Base-by-base conservation (phyloP, 1,140 invertebrate genomes). In the Bombus soroeensis region DNA sequence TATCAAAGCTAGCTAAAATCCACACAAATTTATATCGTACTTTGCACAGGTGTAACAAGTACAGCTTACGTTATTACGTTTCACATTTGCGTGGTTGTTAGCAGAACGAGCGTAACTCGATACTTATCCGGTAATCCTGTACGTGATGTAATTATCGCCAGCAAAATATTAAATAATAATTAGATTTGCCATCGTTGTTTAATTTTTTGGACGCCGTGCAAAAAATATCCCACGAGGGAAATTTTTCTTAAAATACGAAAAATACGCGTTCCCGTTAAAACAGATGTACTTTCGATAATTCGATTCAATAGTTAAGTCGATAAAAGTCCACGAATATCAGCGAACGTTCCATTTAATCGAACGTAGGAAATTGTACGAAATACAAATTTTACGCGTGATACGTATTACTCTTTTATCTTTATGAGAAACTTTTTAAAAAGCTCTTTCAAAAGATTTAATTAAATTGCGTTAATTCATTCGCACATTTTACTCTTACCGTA, bases 251-350 rank as follows among this genome's bases (percentile, higher is more conserved):
- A 71, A 71, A 15, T 34, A 18, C 0, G 1, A 10, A 68, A 68
- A 25, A 3, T 10, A 68, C 28, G 13, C 0, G n/a, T 32, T 6
- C 62, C 4, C 13, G n/a, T 64, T 64, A 2, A 32, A 64, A 64
- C 62, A 0, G n/a, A 32, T 15, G 62, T 18, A 66, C 0, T 2
- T 32, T 32, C 62, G 13, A 32, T 15, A 15, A 47, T 47, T 18
- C 43, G 5, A 8, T 66, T 15, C 2, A 15, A 32, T 2, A 5
- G 47, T 22, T 53, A 2, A 53, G 18, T 32, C 13, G n/a, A 32
- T 18, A 15, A 66, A 32, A 2, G 13, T 15, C 8, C 6, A 0
- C 2, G n/a, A 32, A 18, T 18, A 18, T 66, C 0, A 32, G n/a
- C 13, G 12, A 64, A 64, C 62, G 13, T 15, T 64, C 1, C 28